Evolutionary conservation across 2,797 vertebrate species (phyloP).

Genomic region (Podarcis siculus): DNA sequence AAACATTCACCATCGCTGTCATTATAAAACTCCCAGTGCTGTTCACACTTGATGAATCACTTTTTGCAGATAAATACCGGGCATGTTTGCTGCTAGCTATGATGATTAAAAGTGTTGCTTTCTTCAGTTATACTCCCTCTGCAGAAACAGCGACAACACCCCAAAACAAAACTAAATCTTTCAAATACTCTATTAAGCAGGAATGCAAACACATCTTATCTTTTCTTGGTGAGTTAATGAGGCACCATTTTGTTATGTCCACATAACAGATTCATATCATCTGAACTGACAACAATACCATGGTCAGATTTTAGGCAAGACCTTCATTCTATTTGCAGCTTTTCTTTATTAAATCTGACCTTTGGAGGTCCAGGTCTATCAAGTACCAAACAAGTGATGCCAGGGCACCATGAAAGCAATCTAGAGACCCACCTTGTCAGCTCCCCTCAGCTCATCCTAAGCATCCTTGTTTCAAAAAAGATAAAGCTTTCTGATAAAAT

Average conservation of each 20-base stretch:
- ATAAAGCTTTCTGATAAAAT: not conserved
- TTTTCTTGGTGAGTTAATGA: not conserved
- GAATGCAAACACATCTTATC: not conserved
- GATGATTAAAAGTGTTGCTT: conserved; percentile 11
- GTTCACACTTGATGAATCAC: conserved; percentile 10
- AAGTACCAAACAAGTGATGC: too few species aligned
- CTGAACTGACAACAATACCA: not conserved
- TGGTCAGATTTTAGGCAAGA: not conserved
- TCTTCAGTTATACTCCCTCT: not conserved
- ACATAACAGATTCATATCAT: not conserved
- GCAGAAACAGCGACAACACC: not conserved
- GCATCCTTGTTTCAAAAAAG: not conserved
- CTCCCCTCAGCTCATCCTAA: not conserved
- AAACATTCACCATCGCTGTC: conserved; percentile 21
- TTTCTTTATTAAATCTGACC: not conserved
- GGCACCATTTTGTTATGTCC: not conserved
- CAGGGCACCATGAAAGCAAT: not conserved
- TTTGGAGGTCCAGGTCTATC: not conserved
- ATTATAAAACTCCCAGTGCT: conserved; percentile 12
- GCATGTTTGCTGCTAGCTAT: conserved; percentile 15
- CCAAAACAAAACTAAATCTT: not conserved
- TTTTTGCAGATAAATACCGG: conserved; percentile 2
- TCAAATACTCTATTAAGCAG: conserved; percentile 16
- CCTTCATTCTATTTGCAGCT: not conserved
- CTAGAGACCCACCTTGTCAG: not conserved